phyloP scores from a whole-genome alignment of 2,797 vertebrate species.

The Microcaecilia unicolor region DNA sequence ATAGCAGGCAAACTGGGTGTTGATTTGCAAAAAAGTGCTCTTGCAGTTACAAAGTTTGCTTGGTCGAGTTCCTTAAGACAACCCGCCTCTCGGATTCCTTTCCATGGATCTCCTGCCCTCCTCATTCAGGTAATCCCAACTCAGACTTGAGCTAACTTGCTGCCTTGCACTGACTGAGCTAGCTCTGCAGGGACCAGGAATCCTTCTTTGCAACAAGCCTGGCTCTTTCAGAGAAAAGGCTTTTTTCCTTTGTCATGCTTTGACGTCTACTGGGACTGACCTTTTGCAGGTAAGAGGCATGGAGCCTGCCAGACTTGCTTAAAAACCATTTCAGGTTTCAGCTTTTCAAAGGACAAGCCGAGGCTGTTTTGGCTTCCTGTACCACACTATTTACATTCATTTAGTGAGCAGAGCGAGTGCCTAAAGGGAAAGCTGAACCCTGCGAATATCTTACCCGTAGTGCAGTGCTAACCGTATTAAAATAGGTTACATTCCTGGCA shows the following conservation, averaged over 20 bases:
- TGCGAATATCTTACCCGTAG: no score
- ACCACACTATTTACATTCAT: no score
- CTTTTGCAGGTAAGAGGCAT: constrained; percentile 50
- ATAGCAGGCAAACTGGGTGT: constrained; percentile 15
- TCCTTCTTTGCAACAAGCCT: no score
- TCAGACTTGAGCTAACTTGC: constrained; percentile 56
- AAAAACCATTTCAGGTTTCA: constrained; percentile 18
- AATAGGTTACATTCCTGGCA: constrained; percentile 19
- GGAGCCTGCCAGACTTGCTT: constrained; percentile 10
- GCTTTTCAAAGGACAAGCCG: no score
- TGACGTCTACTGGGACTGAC: constrained; percentile 28
- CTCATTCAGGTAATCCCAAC: constrained; percentile 62
- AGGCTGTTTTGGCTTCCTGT: no score
- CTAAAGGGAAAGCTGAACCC: constrained; percentile 14
- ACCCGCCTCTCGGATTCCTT: constrained; percentile 44
- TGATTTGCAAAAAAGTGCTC: no score
- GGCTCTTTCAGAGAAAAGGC: constrained; percentile 14
- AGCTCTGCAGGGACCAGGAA: no score
- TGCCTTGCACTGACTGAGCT: constrained; percentile 56
- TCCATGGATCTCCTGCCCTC: constrained; percentile 43
- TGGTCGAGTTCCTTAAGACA: constrained; percentile 54
- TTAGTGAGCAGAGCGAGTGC: constrained; percentile 27
- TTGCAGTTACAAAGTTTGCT: constrained; percentile 26
- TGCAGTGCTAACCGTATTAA: constrained; percentile 19
- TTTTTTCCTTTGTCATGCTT: constrained; percentile 29